Conservation (phyloP, 2,888 invertebrate genomes). For the Beris morrisii region DNA sequence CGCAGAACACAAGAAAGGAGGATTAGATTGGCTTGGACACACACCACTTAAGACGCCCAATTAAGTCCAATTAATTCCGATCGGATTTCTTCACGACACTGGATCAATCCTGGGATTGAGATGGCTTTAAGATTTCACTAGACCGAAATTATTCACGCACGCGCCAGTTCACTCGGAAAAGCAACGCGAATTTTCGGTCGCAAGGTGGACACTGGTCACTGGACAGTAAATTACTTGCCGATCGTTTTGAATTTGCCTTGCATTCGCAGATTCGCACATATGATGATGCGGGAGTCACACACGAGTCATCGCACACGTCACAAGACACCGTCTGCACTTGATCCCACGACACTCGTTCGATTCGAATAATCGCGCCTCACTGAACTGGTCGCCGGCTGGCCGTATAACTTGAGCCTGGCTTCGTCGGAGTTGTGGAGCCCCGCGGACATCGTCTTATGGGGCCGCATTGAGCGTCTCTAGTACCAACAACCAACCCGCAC, state of each 20-base stretch:
- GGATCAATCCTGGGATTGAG: background rate
- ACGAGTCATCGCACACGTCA: background rate
- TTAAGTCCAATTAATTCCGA: conserved; percentile 14
- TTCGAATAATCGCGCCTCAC: conserved; percentile 30
- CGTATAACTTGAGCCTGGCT: conserved; percentile 22
- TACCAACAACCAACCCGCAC: background rate
- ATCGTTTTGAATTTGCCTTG: too few relatives aligned
- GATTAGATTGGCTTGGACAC: background rate
- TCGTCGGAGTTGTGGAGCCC: conserved; percentile 5
- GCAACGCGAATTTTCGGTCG: too few relatives aligned
- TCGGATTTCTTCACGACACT: background rate
- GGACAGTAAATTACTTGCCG: too few relatives aligned
- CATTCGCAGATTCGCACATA: too few relatives aligned
- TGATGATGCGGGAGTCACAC: background rate
- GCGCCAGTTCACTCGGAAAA: too few relatives aligned
- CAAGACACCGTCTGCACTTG: conserved; percentile 11
- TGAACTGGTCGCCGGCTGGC: conserved; percentile 26
- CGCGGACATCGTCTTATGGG: background rate
- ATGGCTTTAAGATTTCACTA: too few relatives aligned
- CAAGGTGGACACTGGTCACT: too few relatives aligned
- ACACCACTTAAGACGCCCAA: conserved; percentile 9
- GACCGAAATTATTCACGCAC: too few relatives aligned
- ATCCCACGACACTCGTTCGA: conserved; percentile 14
- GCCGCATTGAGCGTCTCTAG: background rate
- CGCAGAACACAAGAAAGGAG: conserved; percentile 6